A percentile compares a stretch with the other conserved stretches of the same genome.
phyloP scores from a whole-genome alignment of 2,888 invertebrate genomes.

The Psylliodes chrysocephalus region DNA sequence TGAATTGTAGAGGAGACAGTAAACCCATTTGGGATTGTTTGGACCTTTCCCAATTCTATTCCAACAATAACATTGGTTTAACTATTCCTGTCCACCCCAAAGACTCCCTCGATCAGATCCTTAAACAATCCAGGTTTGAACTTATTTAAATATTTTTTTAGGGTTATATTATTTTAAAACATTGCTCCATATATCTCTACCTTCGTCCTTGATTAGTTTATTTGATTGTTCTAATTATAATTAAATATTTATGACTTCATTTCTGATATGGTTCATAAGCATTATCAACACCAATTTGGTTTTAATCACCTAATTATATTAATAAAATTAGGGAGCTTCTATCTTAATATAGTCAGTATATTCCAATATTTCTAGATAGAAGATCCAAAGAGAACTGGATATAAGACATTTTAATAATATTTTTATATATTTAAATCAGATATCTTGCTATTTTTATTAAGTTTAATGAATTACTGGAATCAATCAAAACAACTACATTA shows the following conservation, averaged over 20 bases:
- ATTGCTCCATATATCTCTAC: background rate
- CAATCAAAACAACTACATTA: too few species aligned
- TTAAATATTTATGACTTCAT: background rate
- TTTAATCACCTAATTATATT: background rate
- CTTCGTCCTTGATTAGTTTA: background rate
- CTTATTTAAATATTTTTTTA: conserved; percentile 8
- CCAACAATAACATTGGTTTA: background rate
- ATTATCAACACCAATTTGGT: too few species aligned
- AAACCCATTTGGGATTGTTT: conserved; percentile 25
- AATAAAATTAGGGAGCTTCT: too few species aligned
- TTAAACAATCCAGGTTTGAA: conserved; percentile 14
- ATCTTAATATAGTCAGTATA: too few species aligned
- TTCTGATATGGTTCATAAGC: background rate
- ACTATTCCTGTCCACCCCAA: conserved; percentile 8
- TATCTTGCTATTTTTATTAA: too few species aligned
- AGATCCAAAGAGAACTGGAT: too few species aligned
- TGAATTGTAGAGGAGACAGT: background rate
- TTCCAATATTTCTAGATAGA: too few species aligned
- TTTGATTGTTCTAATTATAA: background rate
- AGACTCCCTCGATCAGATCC: conserved; percentile 31
- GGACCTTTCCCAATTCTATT: conserved; percentile 21
- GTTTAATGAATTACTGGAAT: too few species aligned
- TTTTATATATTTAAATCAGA: too few species aligned
- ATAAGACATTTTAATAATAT: too few species aligned
- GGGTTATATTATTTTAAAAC: too few species aligned